Base-by-base conservation (phyloP, 2,113 vertebrate genomes). In the Chelonoidis abingdonii region DNA sequence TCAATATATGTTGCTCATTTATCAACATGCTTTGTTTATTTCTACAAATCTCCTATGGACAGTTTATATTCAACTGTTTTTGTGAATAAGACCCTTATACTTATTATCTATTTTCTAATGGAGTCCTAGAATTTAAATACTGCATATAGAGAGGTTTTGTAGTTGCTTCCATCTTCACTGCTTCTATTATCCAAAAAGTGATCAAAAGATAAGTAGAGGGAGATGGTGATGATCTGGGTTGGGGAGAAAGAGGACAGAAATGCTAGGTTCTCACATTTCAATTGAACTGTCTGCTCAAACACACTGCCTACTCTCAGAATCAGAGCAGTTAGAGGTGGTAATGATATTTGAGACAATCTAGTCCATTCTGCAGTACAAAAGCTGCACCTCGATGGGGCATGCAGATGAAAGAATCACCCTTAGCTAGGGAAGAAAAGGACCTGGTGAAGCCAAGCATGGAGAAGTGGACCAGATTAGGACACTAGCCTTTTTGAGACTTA, bases 201-300 rank as follows among this genome's bases (percentile, higher is more conserved):
- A 25, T 21, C 21, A 54, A 69, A 56, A 3, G 38, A 78, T 21
- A 69, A 82, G 38, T 0, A 0, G 29, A 62, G 81, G 69, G 44
- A 65, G 29, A 47, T 89, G 89, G 14, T 35, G 12, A 38, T 69
- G 59, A 38, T 56, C 41, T 25, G 54, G 31, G 27, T 13, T 88
- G 52, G 52, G 17, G 25, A 35, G 21, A 85, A 87, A 41, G 0
- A 0, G 57, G 31, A 56, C 10, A 41, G 50, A 49, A 94, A 44
- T 10, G 2, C 11, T 3, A 31, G 12, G 53, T 56, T 78, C 79
- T 49, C 35, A 47, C 52, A 17, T 5, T 52, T 41, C 22, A 41
- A 44, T 56, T 50, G 27, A 10, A 38, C 10, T 22, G 6, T 0
- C 0, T 53, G 56, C 76, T 86, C 56, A 31, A 44, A 19, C 52